Evolutionary conservation across 2,797 vertebrate genomes (phyloP).

Genomic region (Natrix natrix): DNA sequence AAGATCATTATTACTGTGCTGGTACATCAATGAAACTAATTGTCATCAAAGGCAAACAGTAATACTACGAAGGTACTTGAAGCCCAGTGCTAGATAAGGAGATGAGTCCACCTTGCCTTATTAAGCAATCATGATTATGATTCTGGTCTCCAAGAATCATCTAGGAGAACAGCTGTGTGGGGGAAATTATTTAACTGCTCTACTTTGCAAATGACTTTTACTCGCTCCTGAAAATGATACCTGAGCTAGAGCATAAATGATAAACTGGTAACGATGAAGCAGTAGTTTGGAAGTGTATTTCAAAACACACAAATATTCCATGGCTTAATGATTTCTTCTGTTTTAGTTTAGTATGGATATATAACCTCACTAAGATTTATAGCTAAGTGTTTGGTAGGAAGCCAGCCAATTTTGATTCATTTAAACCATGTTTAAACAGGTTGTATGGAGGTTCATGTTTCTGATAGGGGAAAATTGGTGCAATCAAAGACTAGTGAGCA

Average conservation of each 20-base stretch:
- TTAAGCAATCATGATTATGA: background rate
- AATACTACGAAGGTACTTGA: background rate
- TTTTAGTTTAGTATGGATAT: background rate
- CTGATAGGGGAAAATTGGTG: background rate
- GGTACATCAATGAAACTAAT: background rate
- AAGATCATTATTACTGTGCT: background rate
- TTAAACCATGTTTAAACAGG: background rate
- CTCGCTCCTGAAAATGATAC: slow-evolving; percentile 2
- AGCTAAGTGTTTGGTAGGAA: background rate
- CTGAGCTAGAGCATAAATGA: background rate
- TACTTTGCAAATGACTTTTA: slow-evolving; percentile 3
- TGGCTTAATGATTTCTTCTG: background rate
- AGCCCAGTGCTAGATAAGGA: background rate
- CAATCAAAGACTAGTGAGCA: background rate
- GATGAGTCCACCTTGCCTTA: background rate
- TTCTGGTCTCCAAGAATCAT: background rate
- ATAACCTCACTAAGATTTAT: background rate
- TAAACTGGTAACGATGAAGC: background rate
- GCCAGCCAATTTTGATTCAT: background rate
- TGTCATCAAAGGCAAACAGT: background rate
- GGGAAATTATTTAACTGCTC: background rate
- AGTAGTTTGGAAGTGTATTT: background rate
- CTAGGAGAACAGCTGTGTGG: background rate
- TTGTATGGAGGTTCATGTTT: background rate
- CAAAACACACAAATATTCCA: background rate